Base-by-base conservation (phyloP, 2,888 invertebrate genomes). In the Thecophora atra region DNA sequence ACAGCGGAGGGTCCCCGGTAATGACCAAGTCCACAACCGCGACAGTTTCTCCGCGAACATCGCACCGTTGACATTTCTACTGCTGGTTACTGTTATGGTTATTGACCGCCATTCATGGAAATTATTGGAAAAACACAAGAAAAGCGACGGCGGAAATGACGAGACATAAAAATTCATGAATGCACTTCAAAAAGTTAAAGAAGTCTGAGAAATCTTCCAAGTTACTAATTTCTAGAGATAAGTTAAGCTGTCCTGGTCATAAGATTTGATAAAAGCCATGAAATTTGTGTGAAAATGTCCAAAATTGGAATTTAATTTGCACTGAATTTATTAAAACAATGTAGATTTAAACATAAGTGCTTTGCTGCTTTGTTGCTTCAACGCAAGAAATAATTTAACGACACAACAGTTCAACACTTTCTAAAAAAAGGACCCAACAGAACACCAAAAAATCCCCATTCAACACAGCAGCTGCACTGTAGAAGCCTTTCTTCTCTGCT, bases 271-370 rank as follows among this genome's bases (percentile, higher is more conserved):
- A 47, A 47, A 47, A 47, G 47, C 37, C 6, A 37, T 37, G 6
- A 37, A 37, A 37, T 37, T 6, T 11, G 37, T 37, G 37, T 8
- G 5, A 47, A 17, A 47, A n/a, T 47, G 11, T 17, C 5, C 13
- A 17, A n/a, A n/a, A 47, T 6, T 15, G 47, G n/a, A 56, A 67
- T 54, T 58, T 58, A 44, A 37, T 37, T 37, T 6, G 37, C 37
- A 8, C 37, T 37, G 11, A 68, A 68, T 64, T 71, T 67, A n/a
- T 44, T 74, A n/a, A n/a, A n/a, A n/a, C n/a, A n/a, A n/a, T n/a
- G n/a, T n/a, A n/a, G n/a, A n/a, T n/a, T n/a, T n/a, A n/a, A n/a
- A n/a, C n/a, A n/a, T n/a, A n/a, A n/a, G n/a, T n/a, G n/a, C 44
- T 65, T 58, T 74, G 65, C 72, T 72, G 26, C 19, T 44, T 44